A percentile compares a stretch with the other conserved stretches of the same genome.
Evolutionary conservation across 2,113 vertebrate species (phyloP).

Genomic region (Axis porcinus): DNA sequence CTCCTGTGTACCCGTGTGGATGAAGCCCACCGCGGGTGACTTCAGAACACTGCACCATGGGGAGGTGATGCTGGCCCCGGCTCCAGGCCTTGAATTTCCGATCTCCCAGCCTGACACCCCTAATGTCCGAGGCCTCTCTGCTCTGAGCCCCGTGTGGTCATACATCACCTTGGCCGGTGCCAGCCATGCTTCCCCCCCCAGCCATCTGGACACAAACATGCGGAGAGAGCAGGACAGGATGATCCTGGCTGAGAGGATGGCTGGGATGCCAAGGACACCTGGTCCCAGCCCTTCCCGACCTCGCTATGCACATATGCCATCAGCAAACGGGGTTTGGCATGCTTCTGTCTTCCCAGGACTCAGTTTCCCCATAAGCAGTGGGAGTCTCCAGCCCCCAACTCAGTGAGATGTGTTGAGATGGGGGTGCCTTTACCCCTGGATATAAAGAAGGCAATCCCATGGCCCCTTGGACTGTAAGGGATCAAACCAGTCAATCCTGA

Average conservation of each 20-base stretch:
- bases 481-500: not conserved
- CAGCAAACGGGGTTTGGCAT: accelerated
- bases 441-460: not conserved
- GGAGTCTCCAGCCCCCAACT: not conserved
- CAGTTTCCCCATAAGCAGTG: not conserved
- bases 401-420: not conserved
- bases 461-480: not conserved
- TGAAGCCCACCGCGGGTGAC: constrained; percentile 35
- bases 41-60: not conserved
- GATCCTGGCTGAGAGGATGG: constrained; percentile 8
- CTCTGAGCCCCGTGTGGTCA: constrained; percentile 44
- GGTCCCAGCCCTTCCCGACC: not conserved
- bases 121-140: constrained; percentile 27
- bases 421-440: not conserved
- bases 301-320: not conserved
- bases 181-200: constrained; percentile 26
- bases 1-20: not conserved
- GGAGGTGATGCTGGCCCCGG: constrained; percentile 18
- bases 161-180: constrained; percentile 36
- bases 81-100: constrained; percentile 60
- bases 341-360: not conserved
- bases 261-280: constrained; percentile 22
- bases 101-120: constrained; percentile 62
- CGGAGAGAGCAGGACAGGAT: constrained; percentile 18
- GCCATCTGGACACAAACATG: constrained; percentile 68